phyloP scores from a whole-genome alignment of 2,113 vertebrate genomes.

The Copsychus sechellarum region DNA sequence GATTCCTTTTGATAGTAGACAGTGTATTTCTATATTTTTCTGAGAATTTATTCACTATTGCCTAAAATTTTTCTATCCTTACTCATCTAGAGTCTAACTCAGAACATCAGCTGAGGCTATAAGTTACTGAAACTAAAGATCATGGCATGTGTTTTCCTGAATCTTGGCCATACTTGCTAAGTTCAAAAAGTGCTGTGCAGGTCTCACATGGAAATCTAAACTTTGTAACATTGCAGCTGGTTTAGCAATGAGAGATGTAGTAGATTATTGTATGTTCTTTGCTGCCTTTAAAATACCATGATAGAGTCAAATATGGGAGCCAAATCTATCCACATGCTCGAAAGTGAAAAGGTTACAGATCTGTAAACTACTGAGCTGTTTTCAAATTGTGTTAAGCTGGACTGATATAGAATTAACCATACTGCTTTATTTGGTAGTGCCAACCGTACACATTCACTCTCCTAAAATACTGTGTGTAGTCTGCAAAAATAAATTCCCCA shows the following conservation, averaged over 20 bases:
- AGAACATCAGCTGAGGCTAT: neutral
- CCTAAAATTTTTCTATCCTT: conserved; percentile 28
- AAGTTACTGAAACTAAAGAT: neutral
- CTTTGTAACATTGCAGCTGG: neutral
- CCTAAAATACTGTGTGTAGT: neutral
- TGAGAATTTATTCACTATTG: neutral
- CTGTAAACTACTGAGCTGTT: neutral
- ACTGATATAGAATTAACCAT: neutral
- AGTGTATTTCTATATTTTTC: neutral
- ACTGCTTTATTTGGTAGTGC: neutral
- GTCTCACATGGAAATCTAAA: neutral
- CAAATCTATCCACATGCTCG: neutral
- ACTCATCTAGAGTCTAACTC: neutral
- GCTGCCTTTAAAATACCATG: neutral
- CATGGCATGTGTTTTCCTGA: neutral
- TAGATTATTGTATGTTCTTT: neutral
- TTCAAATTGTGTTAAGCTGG: neutral
- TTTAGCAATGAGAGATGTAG: neutral
- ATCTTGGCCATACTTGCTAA: neutral
- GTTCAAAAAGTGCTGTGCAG: neutral
- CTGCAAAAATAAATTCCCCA: conserved; percentile 16
- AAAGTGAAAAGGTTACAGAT: conserved; percentile 1
- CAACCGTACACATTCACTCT: neutral
- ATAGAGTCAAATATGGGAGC: neutral
- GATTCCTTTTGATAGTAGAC: neutral